Base-by-base conservation (phyloP, 2,888 invertebrate genomes). In the Yponomeuta malinellus region DNA sequence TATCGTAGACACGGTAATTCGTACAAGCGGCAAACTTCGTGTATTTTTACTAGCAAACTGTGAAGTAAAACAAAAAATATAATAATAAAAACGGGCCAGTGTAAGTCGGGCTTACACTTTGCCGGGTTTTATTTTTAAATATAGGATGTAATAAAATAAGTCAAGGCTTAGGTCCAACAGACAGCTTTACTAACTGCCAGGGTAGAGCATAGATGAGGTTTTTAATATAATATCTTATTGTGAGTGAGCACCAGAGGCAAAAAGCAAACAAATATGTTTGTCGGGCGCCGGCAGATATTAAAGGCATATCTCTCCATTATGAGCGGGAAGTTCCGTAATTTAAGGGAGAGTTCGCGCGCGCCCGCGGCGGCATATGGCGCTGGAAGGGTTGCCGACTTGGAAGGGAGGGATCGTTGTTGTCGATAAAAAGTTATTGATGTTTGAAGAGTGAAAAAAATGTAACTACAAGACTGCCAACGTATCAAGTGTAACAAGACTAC, bases 221-320 rank as follows among this genome's bases (percentile, higher is more conserved):
- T 59, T 15, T 59, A 59, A 59, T 59, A 59, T 59, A 59, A 15
- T 59, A 59, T 15, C 52, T 15, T 59, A 15, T 59, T 15, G 52
- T 59, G 52, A 59, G 52, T 71, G 70, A 69, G 52, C 69, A 23
- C 48, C 67, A 67, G 70, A 80, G 78, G 87, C 85, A 91, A 91
- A 91, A 90, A 90, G 89, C 86, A 89, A 90, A 90, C 88, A 89
- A 83, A 86, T 81, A 81, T 63, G 52, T 59, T 59, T 59, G 80
- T 81, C 85, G 86, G 84, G 86, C 86, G 86, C 88, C 85, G 87
- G 88, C 90, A 88, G 90, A 92, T 91, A 92, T 92, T 92, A 92
- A 92, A 92, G 90, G 90, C 90, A 90, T 91, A 91, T 91, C 90
- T 90, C 90, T 91, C 90, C 88, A 92, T 91, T 92, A 92, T 91